Conservation (phyloP, 2,113 vertebrate species). For the Malurus melanocephalus region DNA sequence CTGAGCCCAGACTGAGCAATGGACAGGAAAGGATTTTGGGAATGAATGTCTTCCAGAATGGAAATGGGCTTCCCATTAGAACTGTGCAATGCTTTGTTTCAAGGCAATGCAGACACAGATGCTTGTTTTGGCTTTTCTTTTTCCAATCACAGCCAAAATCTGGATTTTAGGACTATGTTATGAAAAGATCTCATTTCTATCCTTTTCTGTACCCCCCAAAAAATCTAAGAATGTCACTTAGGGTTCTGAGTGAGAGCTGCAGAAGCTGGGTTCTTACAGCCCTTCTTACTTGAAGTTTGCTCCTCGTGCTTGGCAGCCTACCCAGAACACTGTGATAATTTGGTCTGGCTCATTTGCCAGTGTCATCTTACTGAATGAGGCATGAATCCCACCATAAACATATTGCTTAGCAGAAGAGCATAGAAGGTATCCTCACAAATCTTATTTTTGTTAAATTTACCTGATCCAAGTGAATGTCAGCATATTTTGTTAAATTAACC, state of each 20-base stretch:
- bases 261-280: neutral
- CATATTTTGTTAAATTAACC: neutral
- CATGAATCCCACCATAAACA: neutral
- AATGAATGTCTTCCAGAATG: neutral
- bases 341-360: neutral
- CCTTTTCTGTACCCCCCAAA: neutral
- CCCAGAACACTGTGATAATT: neutral
- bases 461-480: neutral
- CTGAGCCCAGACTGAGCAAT: neutral
- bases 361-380: neutral
- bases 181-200: neutral
- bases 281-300: neutral
- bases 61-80: neutral
- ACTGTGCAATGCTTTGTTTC: neutral
- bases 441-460: neutral
- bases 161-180: neutral
- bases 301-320: neutral
- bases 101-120: neutral
- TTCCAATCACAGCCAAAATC: neutral
- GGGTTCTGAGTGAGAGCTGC: neutral
- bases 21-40: neutral
- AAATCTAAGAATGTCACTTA: neutral
- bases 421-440: neutral
- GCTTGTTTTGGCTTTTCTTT: neutral
- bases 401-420: neutral